These are phyloP conservation scores for Ophion ellenae DNA, from an alignment of 2,888 invertebrate genomes.

Conservation along the genomic window DNA sequence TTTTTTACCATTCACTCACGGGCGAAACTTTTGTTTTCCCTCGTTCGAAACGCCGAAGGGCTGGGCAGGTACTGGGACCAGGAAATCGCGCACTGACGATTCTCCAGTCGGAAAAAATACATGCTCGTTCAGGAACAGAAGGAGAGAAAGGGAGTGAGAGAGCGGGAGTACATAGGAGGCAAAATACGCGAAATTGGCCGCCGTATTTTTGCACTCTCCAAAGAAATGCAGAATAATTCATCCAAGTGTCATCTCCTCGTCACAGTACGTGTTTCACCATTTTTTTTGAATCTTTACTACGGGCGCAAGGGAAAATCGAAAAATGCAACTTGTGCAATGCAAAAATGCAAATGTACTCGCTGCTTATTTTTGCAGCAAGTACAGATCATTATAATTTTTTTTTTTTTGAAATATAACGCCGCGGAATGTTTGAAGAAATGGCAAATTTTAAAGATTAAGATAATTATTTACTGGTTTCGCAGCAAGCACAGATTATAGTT, in stretches of 20 bases:
- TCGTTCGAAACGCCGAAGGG: constrained; percentile 13
- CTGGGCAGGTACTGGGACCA: background rate
- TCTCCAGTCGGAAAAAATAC: constrained; percentile 30
- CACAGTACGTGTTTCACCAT: background rate
- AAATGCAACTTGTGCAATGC: no score
- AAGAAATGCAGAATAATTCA: background rate
- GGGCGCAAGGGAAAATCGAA: no score
- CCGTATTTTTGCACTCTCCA: background rate
- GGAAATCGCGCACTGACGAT: constrained; percentile 22
- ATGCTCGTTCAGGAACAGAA: constrained; percentile 11
- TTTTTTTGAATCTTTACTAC: background rate
- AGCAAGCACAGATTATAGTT: no score
- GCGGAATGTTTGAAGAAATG: no score
- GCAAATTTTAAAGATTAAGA: no score
- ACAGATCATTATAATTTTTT: no score
- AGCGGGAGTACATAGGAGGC: background rate
- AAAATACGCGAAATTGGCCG: background rate
- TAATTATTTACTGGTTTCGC: background rate
- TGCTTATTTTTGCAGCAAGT: no score
- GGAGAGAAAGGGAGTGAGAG: background rate
- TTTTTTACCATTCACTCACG: constrained; percentile 39
- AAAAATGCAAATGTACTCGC: no score
- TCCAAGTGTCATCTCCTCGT: background rate
- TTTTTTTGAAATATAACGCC: no score
- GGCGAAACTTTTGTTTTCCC: constrained; percentile 34